Evolutionary conservation across 2,888 invertebrate genomes (phyloP).

Genomic region (Gryllus longicercus): DNA sequence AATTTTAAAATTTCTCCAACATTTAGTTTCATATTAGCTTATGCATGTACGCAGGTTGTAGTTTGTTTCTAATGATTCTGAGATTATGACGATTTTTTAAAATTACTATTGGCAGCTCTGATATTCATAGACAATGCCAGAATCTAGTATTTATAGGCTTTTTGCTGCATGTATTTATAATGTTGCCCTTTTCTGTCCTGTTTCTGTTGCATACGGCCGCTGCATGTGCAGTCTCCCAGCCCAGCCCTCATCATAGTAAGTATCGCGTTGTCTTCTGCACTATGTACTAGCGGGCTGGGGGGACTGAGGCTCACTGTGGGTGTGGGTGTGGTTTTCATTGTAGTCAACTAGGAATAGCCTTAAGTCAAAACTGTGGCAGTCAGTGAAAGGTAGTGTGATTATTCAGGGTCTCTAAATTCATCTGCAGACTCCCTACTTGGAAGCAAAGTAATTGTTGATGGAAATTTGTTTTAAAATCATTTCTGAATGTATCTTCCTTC

Average conservation of each 20-base stretch:
- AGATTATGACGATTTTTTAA: not conserved
- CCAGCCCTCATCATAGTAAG: slow-evolving; percentile 45
- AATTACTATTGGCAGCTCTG: not conserved
- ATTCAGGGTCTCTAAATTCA: too few relatives aligned
- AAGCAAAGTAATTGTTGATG: too few relatives aligned
- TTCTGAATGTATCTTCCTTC: too few relatives aligned
- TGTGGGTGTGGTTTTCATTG: not conserved
- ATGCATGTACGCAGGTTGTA: not conserved
- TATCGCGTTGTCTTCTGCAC: slow-evolving; percentile 35
- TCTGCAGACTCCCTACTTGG: too few relatives aligned
- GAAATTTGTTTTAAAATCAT: too few relatives aligned
- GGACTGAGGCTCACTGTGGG: not conserved
- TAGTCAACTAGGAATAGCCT: too few relatives aligned
- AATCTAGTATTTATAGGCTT: not conserved
- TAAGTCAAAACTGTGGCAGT: not conserved
- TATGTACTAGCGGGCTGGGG: slow-evolving; percentile 18
- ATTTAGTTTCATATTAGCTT: not conserved
- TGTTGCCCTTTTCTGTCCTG: slow-evolving; percentile 28
- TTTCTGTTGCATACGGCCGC: slow-evolving; percentile 42
- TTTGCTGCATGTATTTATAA: slow-evolving; percentile 32
- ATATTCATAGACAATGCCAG: not conserved
- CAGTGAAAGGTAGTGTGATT: too few relatives aligned
- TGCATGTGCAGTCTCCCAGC: slow-evolving; percentile 43
- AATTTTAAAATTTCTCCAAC: too few relatives aligned
- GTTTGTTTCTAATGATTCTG: not conserved